Base-by-base conservation (phyloP, 2,113 vertebrate species). In the Bos indicus region DNA sequence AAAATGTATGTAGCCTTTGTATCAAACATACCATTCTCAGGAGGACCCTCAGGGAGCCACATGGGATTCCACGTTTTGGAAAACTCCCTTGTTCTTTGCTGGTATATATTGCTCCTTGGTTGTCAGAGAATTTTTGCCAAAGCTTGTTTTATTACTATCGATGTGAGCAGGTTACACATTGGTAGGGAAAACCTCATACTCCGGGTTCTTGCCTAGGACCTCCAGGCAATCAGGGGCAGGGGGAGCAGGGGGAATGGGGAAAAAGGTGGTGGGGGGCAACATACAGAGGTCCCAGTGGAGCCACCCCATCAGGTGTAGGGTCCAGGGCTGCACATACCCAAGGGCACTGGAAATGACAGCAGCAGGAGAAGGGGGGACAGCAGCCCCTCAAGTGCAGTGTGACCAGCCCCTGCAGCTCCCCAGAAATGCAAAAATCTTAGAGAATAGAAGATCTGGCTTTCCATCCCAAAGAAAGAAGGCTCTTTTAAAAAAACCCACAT, bases 161-260 rank as follows among this genome's bases (percentile, higher is more conserved):
- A n/a, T 48, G 3, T 43, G n/a, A 62, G 25, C 57, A 51, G 17
- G 46, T 77, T 7, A 9, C 52, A 33, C 28, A 43, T 0, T 2
- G 48, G 16, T 12, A 17, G 48, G 43, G 21, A 51, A 43, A 56
- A 4, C 25, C 33, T 71, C 60, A 25, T 10, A 16, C 4, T 12
- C 12, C 3, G 0, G 0, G 52, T 60, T 14, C 52, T 25, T 6
- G 2, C 26, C 16, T 30, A 7, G 15, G 2, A 1, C 26, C 40
- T 48, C 26, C 64, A 71, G 33, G 17, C 64, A 71, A n/a, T 36
- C 64, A 67, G 67, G 57, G 71, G 40, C 28, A 23, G 51, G 11
- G 7, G 6, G 2, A 9, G 67, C 19, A 40, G 30, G 25, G 10
- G 1, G 28, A 30, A 43, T 0, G 1, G 28, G 77, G 28, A 6